Percentiles rank a stretch among this genome's conserved stretches.
These are phyloP conservation scores for Aricia agestis DNA, from an alignment of 1,140 invertebrate species.

Conservation along the genomic window DNA sequence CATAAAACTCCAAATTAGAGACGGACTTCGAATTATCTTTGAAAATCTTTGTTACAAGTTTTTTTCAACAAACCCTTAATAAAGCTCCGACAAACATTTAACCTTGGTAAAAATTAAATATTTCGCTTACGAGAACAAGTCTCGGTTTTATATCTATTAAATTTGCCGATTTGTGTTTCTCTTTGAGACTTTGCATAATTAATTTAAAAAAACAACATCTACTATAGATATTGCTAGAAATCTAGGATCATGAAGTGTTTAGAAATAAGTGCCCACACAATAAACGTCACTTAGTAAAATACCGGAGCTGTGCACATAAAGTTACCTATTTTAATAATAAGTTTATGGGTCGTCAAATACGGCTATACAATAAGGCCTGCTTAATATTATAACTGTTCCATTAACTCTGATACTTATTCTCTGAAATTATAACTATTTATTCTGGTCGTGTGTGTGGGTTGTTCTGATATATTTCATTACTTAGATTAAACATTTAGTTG, in stretches of 20 bases:
- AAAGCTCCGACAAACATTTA: slow-evolving; percentile 6
- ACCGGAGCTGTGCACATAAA: slow-evolving; percentile 37
- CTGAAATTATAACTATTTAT: slow-evolving; percentile 6
- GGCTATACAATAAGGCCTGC: slow-evolving; percentile 28
- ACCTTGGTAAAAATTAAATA: slow-evolving; percentile 12
- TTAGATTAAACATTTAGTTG: too few species aligned
- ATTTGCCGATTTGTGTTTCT: not conserved
- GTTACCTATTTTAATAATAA: slow-evolving; percentile 35
- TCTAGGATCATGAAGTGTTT: too few species aligned
- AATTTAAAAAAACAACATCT: too few species aligned
- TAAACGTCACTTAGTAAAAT: slow-evolving; percentile 31
- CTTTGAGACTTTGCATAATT: not conserved
- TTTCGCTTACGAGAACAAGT: not conserved
- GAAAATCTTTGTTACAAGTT: slow-evolving; percentile 5
- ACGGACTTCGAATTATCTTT: slow-evolving; percentile 6
- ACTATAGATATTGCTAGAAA: too few species aligned
- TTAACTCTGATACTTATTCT: not conserved
- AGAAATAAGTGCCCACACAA: slow-evolving; percentile 21
- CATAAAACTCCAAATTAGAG: not conserved
- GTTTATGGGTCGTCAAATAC: slow-evolving; percentile 41
- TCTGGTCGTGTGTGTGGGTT: not conserved
- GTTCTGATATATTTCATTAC: too few species aligned
- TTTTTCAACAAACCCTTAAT: slow-evolving; percentile 10
- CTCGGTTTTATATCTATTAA: not conserved
- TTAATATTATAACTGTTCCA: not conserved